Conservation (phyloP, 2,113 vertebrate species). For the Calidris pugnax region DNA sequence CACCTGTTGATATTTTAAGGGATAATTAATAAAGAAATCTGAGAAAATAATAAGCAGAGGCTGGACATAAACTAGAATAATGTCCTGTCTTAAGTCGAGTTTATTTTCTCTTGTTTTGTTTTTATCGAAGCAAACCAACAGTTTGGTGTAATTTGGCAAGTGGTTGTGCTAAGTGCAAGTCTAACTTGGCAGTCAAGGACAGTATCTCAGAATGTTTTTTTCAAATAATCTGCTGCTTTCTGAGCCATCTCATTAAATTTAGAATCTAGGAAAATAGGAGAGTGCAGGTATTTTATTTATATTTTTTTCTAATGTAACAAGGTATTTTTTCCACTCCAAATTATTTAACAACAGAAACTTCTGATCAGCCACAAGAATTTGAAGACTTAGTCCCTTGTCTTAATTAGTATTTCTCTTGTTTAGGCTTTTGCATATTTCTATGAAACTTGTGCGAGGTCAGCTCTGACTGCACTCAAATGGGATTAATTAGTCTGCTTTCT, state of each 20-base stretch:
- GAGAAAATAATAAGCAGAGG: background rate
- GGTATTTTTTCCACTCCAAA: background rate
- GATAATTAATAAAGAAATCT: background rate
- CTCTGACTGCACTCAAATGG: background rate
- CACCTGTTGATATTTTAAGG: background rate
- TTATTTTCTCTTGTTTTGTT: background rate
- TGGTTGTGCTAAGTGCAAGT: background rate
- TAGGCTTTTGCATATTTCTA: background rate
- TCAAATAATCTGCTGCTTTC: constrained; percentile 25
- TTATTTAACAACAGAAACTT: background rate
- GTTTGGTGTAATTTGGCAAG: background rate
- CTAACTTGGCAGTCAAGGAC: background rate
- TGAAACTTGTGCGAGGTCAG: background rate
- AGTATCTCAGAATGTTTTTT: background rate
- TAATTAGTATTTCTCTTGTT: background rate
- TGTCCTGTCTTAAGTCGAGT: background rate
- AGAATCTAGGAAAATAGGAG: background rate
- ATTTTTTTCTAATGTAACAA: background rate
- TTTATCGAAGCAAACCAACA: background rate
- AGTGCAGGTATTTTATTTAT: background rate
- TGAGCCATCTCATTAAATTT: constrained; percentile 10
- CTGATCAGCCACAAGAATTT: background rate
- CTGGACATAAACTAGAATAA: background rate
- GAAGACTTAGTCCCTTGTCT: background rate
- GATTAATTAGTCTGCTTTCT: constrained; percentile 42